Conservation (phyloP, 2,797 vertebrate species). For the Periophthalmus magnuspinnatus region DNA sequence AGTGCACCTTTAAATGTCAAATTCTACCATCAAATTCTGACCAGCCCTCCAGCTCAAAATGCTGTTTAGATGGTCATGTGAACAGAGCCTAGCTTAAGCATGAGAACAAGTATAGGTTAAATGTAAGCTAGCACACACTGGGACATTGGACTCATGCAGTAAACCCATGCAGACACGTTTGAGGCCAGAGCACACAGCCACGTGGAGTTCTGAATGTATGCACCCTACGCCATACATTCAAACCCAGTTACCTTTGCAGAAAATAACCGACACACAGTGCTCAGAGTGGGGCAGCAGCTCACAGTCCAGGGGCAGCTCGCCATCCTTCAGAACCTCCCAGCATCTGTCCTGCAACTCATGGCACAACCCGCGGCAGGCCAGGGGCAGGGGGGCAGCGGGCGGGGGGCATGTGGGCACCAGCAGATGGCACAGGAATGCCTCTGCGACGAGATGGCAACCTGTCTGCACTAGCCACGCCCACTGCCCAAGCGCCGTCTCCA, state of each 20-base stretch:
- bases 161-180: background rate
- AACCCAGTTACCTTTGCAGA: constrained; percentile 85
- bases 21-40: too few species aligned
- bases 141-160: constrained; percentile 2
- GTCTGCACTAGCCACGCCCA: constrained; percentile 81
- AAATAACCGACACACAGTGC: constrained; percentile 81
- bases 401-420: constrained; percentile 78
- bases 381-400: constrained; percentile 12
- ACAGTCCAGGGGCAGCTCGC: constrained; percentile 82
- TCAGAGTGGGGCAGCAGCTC: constrained; percentile 75
- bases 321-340: constrained; percentile 77
- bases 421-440: constrained; percentile 90
- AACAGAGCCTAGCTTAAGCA: background rate
- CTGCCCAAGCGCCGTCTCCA: constrained; percentile 64
- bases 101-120: background rate
- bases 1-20: too few species aligned
- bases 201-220: constrained; percentile 68
- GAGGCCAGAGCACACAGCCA: constrained; percentile 19
- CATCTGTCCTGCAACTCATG: constrained; percentile 84
- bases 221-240: constrained; percentile 51
- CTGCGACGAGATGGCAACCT: constrained; percentile 80
- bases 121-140: background rate
- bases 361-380: constrained; percentile 87
- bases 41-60: too few species aligned
- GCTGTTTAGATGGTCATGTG: background rate